phyloP scores from a whole-genome alignment of 2,888 invertebrate genomes.

The Myopa testacea region DNA sequence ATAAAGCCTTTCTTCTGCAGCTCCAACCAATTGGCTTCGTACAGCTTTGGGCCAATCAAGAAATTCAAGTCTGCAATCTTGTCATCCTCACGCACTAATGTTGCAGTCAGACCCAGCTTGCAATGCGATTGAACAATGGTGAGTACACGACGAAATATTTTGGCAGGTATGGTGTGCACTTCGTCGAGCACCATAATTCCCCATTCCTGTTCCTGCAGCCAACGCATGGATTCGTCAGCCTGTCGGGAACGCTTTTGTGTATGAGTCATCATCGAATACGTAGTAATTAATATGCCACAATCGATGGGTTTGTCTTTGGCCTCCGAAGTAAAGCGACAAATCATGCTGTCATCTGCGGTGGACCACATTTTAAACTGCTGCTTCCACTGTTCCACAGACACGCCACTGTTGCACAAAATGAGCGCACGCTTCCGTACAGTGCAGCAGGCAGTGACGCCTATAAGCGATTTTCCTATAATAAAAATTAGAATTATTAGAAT shows the following conservation, averaged over 20 bases:
- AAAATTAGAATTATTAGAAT: neutral
- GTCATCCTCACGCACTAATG: conserved; percentile 97
- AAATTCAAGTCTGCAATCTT: conserved; percentile 99
- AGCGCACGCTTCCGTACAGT: conserved; percentile 98
- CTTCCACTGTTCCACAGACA: conserved; percentile 99
- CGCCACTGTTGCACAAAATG: conserved; percentile 96
- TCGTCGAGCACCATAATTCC: conserved; percentile 97
- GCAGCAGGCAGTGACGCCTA: conserved; percentile 99
- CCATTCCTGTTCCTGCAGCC: conserved; percentile 99
- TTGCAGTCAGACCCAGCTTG: conserved; percentile 95
- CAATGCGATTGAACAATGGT: conserved; percentile 99
- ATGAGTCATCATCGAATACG: conserved; percentile 99
- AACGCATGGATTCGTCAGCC: conserved; percentile 99
- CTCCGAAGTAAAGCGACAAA: conserved; percentile 98
- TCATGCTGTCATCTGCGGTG: conserved; percentile 97
- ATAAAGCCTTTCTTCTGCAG: conserved; percentile 95
- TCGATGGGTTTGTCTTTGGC: conserved; percentile 99
- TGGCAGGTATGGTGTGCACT: conserved; percentile 99
- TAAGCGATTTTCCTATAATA: conserved; percentile 74
- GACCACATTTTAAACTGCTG: conserved; percentile 99
- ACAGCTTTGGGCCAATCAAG: conserved; percentile 96
- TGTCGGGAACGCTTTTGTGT: conserved; percentile 98
- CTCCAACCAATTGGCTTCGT: conserved; percentile 99
- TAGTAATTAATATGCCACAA: conserved; percentile 90
- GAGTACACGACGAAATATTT: conserved; percentile 98